These are phyloP conservation scores for Tholera decimalis DNA, from an alignment of 2,888 invertebrate species.

Conservation along the genomic window DNA sequence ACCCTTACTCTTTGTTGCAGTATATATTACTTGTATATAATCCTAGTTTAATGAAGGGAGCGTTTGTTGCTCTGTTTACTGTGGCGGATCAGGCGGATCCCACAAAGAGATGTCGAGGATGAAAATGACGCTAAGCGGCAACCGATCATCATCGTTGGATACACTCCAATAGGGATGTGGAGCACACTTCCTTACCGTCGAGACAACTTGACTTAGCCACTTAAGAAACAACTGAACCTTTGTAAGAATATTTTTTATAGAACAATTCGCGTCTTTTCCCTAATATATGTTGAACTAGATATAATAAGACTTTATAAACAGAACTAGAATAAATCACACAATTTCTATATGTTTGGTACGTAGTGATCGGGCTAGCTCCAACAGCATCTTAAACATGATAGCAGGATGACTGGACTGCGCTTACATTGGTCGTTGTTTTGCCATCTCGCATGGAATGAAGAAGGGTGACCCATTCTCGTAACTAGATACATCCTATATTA, in stretches of 20 bases:
- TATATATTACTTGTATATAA: conserved; percentile 50
- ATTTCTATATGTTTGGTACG: no score
- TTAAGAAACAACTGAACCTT: neutral
- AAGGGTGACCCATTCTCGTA: no score
- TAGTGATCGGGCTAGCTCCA: no score
- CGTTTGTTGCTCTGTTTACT: conserved; percentile 39
- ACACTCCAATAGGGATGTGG: conserved; percentile 1
- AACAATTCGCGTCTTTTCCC: neutral
- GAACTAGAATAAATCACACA: neutral
- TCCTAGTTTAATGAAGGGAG: conserved; percentile 53
- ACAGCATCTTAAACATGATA: no score
- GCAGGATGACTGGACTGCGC: no score
- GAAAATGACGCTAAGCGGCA: conserved; percentile 52
- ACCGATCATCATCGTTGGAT: conserved; percentile 44
- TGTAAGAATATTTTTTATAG: no score
- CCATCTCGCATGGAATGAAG: no score
- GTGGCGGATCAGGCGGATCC: conserved; percentile 3
- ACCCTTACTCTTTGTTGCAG: conserved; percentile 13
- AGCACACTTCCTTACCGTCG: conserved; percentile 36
- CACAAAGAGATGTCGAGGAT: conserved; percentile 26
- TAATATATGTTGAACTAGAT: neutral
- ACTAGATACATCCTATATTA: no score
- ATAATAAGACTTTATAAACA: neutral
- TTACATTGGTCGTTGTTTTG: no score
- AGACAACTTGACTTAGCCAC: neutral